phyloP scores from a whole-genome alignment of 2,888 invertebrate genomes.

The Cephus pulcher region DNA sequence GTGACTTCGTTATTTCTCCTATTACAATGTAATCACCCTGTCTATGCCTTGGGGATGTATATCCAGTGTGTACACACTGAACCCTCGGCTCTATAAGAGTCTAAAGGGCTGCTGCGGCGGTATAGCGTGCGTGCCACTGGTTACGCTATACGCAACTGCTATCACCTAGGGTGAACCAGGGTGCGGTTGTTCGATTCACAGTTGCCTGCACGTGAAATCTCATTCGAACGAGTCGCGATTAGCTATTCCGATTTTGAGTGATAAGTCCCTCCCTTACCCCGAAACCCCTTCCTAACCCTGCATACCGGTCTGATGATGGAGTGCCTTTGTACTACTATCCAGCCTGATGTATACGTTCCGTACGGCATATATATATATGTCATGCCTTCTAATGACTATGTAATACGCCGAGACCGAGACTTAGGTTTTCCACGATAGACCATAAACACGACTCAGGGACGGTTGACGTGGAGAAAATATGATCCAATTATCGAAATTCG shows the following conservation, averaged over 20 bases:
- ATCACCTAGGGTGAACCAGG: not conserved
- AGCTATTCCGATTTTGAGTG: constrained; percentile 57
- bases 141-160: not conserved
- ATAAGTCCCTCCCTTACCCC: constrained; percentile 27
- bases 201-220: not conserved
- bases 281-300: constrained; percentile 36
- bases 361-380: not conserved
- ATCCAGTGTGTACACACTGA: not conserved
- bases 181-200: not conserved
- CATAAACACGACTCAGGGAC: not conserved
- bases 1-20: constrained; percentile 22
- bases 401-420: not conserved
- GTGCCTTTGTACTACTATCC: constrained; percentile 46
- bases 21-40: constrained; percentile 22
- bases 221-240: constrained; percentile 48
- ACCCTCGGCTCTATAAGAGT: not conserved
- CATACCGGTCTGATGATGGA: constrained; percentile 47
- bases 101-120: not conserved
- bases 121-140: not conserved
- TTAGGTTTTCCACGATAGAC: not conserved
- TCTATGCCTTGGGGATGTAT: not conserved
- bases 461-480: not conserved
- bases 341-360: not conserved
- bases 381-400: not conserved
- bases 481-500: not conserved